Evolutionary conservation across 2,113 vertebrate genomes (phyloP).

Genomic region (Atlantisia rogersi): DNA sequence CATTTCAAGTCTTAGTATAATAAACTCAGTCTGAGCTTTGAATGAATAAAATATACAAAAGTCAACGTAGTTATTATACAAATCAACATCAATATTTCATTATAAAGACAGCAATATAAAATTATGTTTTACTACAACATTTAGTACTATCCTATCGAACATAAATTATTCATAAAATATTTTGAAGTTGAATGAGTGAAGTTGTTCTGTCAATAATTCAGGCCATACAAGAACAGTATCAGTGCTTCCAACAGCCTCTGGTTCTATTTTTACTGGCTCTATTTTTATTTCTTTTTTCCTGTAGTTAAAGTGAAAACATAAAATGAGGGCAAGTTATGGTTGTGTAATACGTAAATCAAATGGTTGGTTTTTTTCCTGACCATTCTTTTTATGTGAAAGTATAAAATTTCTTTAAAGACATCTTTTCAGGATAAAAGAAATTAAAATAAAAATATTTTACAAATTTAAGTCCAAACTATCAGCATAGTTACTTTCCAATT

Average conservation of each 20-base stretch:
- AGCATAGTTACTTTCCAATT: background rate
- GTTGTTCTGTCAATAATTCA: conserved; percentile 1
- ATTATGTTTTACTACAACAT: background rate
- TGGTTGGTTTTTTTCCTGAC: background rate
- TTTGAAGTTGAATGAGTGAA: background rate
- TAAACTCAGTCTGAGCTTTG: background rate
- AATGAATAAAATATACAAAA: background rate
- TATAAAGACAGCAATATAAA: background rate
- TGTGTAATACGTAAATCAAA: background rate
- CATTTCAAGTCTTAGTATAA: background rate
- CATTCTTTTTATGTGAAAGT: background rate
- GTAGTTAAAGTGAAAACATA: background rate
- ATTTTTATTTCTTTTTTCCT: background rate
- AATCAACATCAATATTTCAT: conserved; percentile 4
- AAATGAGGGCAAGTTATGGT: background rate
- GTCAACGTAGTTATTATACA: background rate
- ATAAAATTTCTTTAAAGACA: background rate
- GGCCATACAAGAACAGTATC: background rate
- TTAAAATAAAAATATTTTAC: background rate
- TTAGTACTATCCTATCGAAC: background rate
- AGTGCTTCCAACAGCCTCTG: background rate
- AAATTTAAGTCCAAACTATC: background rate
- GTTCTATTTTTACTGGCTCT: background rate
- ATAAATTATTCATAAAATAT: conserved; percentile 6
- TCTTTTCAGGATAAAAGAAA: background rate